phyloP scores from a whole-genome alignment of 2,113 vertebrate species.

The Orcinus orca region DNA sequence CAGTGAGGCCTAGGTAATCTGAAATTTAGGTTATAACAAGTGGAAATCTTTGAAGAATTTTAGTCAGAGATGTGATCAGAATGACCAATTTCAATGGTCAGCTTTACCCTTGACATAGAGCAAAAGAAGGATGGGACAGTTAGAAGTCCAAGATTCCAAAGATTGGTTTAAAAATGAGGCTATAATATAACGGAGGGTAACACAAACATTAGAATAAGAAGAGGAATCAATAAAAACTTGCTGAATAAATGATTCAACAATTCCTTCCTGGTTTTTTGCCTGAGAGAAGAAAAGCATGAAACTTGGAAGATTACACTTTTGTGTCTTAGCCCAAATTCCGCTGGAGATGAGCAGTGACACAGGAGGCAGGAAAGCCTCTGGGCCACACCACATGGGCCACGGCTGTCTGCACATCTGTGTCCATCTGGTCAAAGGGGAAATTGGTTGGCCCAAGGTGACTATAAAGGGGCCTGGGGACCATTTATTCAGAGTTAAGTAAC shows the following conservation, averaged over 20 bases:
- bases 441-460: neutral
- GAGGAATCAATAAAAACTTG: neutral
- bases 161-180: neutral
- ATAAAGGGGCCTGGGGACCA: neutral
- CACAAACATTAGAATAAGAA: neutral
- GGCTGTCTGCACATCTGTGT: neutral
- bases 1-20: neutral
- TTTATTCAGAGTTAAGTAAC: neutral
- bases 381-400: neutral
- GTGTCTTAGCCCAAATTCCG: constrained; percentile 7
- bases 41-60: neutral
- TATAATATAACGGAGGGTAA: neutral
- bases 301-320: constrained; percentile 2
- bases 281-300: neutral
- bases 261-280: neutral
- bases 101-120: neutral
- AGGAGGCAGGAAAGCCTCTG: neutral
- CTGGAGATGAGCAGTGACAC: neutral
- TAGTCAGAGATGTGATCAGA: neutral
- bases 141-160: neutral
- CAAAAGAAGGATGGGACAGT: neutral
- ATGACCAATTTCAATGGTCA: neutral
- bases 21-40: neutral
- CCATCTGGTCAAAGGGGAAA: constrained; percentile 5
- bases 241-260: neutral